These are phyloP conservation scores for Xestia sexstrigata DNA, from an alignment of 2,888 invertebrate species.

Conservation along the genomic window DNA sequence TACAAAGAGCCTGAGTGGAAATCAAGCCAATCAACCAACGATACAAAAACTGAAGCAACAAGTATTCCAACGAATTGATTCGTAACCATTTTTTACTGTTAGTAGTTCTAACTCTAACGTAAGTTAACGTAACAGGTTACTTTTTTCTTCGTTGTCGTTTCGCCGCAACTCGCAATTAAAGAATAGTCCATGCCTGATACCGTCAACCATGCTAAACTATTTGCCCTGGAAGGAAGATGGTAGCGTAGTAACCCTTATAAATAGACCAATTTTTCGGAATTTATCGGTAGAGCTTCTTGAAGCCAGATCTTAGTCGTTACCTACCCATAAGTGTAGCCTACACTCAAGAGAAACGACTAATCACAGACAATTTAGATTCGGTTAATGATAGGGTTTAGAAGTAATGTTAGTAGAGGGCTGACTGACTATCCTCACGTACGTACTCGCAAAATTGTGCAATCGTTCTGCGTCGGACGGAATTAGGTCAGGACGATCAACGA, in stretches of 20 bases:
- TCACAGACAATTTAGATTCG: background rate
- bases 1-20: background rate
- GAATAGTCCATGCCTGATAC: background rate
- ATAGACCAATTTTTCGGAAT: background rate
- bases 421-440: conserved; percentile 45
- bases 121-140: background rate
- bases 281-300: background rate
- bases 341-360: background rate
- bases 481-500: conserved; percentile 16
- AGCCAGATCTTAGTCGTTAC: background rate
- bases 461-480: conserved; percentile 9
- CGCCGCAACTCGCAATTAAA: too few species aligned
- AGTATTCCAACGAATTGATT: background rate
- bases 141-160: background rate
- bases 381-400: conserved; percentile 16
- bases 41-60: conserved; percentile 33
- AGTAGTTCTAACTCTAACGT: background rate
- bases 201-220: background rate
- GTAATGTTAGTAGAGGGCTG: background rate
- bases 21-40: background rate
- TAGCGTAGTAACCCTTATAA: background rate
- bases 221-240: background rate
- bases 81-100: conserved; percentile 13
- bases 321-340: background rate
- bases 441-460: conserved; percentile 33